These are phyloP conservation scores for Dendrocincla tyrannina DNA, from an alignment of 2,797 vertebrate species.

Conservation along the genomic window DNA sequence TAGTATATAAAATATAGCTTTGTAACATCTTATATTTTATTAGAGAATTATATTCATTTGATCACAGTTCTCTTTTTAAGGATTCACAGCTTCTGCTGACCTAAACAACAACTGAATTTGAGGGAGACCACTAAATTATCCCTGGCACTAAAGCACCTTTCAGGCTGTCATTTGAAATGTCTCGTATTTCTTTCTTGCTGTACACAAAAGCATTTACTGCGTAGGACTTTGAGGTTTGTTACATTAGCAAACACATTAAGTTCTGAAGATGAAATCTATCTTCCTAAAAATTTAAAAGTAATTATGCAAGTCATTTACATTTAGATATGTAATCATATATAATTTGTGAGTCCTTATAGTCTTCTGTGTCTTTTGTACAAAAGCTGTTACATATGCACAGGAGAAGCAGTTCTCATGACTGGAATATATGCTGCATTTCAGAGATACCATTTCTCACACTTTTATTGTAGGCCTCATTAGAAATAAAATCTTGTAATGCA, in stretches of 20 bases:
- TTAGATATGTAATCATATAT: conserved; percentile 14
- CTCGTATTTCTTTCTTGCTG: conserved; percentile 15
- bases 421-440: neutral
- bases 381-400: neutral
- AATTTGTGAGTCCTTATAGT: conserved; percentile 17
- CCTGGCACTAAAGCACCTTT: conserved; percentile 1
- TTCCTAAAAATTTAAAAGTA: neutral
- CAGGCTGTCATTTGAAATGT: conserved; percentile 22
- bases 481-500: conserved; percentile 32
- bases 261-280: conserved; percentile 13
- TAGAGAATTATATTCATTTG: conserved; percentile 15
- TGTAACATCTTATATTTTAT: conserved; percentile 9
- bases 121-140: conserved; percentile 14
- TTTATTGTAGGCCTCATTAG: conserved; percentile 21
- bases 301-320: conserved; percentile 55
- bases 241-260: conserved; percentile 8
- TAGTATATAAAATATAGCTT: conserved; percentile 10
- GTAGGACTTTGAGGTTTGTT: conserved; percentile 11
- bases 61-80: neutral
- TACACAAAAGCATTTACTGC: conserved; percentile 18
- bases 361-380: neutral
- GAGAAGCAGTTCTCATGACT: neutral
- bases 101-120: conserved; percentile 25
- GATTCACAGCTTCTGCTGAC: conserved; percentile 32
- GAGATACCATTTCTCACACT: neutral